These are phyloP conservation scores for Chaenodraco wilsoni DNA, from an alignment of 2,797 vertebrate genomes.

Conservation along the genomic window DNA sequence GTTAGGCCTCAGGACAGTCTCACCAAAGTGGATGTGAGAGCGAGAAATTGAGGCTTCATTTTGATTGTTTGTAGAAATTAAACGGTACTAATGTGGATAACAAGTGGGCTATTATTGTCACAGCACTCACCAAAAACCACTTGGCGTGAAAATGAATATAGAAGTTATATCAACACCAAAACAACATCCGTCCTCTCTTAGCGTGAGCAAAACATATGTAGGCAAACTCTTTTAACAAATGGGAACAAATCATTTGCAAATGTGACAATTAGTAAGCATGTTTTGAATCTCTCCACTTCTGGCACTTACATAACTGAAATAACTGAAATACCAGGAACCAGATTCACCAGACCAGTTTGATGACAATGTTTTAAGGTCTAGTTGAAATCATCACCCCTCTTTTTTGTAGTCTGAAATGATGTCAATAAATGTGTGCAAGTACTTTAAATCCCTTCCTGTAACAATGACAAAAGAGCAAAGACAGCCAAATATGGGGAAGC, in stretches of 20 bases:
- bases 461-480: not conserved
- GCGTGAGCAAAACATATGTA: not conserved
- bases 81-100: slow-evolving; percentile 4
- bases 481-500: not conserved
- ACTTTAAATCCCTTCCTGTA: not conserved
- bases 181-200: not conserved
- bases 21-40: not conserved
- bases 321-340: not conserved
- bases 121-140: slow-evolving; percentile 8
- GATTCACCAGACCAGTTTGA: no score
- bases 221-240: not conserved
- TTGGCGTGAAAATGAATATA: not conserved
- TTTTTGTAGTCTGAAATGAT: not conserved
- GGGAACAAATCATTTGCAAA: not conserved
- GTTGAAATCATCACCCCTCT: not conserved
- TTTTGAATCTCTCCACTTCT: not conserved
- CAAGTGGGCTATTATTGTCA: not conserved
- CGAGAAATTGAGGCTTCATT: not conserved
- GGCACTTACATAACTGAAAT: not conserved
- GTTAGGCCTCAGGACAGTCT: not conserved
- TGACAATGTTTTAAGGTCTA: not conserved
- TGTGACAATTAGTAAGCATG: not conserved
- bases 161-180: not conserved
- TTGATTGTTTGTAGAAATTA: not conserved
- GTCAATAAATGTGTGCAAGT: not conserved